These are phyloP conservation scores for Anabacerthia variegaticeps DNA, from an alignment of 2,797 vertebrate species.

Conservation along the genomic window DNA sequence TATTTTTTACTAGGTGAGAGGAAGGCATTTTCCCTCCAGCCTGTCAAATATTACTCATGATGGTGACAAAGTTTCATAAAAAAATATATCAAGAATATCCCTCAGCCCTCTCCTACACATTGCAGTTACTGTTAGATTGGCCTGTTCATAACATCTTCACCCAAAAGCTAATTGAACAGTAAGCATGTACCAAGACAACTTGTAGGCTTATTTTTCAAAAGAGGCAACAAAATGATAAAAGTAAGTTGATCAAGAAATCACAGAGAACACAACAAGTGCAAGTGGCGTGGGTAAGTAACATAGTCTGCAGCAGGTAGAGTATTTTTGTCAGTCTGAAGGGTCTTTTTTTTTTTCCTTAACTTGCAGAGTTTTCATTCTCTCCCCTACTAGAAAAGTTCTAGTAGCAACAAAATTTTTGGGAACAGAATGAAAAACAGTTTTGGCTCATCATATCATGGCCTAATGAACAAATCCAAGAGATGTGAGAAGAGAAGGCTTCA, in stretches of 20 bases:
- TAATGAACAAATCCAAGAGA: not conserved
- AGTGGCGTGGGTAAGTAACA: not conserved
- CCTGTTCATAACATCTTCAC: not conserved
- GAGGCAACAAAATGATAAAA: not conserved
- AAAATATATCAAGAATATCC: not conserved
- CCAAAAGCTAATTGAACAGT: not conserved
- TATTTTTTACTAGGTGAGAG: not conserved
- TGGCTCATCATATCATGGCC: fast-evolving
- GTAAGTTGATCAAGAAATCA: not conserved
- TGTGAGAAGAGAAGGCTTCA: not conserved
- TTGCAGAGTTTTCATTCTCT: not conserved
- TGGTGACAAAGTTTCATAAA: not conserved
- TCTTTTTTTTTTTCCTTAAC: not conserved
- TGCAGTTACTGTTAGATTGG: not conserved
- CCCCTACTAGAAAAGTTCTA: not conserved
- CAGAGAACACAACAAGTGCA: not conserved
- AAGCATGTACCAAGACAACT: not conserved
- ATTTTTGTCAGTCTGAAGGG: not conserved
- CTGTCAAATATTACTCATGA: not conserved
- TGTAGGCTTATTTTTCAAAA: not conserved
- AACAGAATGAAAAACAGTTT: not conserved
- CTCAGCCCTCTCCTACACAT: not conserved
- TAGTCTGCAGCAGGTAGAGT: not conserved
- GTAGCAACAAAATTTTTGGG: not conserved
- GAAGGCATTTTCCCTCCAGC: not conserved